Base-by-base conservation (phyloP, 2,113 vertebrate genomes). In the Thryonomys swinderianus region DNA sequence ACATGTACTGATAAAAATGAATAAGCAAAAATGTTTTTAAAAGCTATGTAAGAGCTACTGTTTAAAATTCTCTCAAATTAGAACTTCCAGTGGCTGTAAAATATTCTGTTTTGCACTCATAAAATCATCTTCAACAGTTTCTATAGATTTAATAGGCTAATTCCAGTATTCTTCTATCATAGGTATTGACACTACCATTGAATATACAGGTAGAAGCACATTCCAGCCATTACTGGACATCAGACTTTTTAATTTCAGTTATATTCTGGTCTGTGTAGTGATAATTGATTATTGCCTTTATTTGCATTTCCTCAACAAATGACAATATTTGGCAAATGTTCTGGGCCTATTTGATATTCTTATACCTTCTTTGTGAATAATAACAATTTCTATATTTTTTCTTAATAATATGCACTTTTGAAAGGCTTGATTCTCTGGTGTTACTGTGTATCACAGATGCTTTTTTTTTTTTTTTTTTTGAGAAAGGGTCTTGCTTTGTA, bases 281-380 rank as follows among this genome's bases (percentile, higher is more conserved):
- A 27, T 25, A 42, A 73, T 73, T 40, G 27, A 40, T 16, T 82
- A 17, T 27, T 9, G 11, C 25, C 71, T 93, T 95, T 45, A 81
- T 88, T 81, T 81, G 18, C 30, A 67, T 86, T 85, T 96, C 16
- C 55, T 91, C 91, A 8, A 69, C 76, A 85, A 81, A 48, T 71
- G 45, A 42, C 25, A 74, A 59, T 62, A 53, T 69, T n/a, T 16
- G 34, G 12, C 14, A 96, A 53, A 17, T 45, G 17, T 94, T 71
- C 71, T 81, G 14, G 79, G 25, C 17, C 48, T 59, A 23, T 69
- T 71, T 86, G 34, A 14, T 61, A 83, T 37, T 82, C 48, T 88
- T 76, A 37, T 71, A 45, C 42, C 48, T 51, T 88, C n/a, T 66
- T 71, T 20, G 14, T 90, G 6, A 45, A 87, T 30, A 40, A n/a